Conservation (phyloP, 2,113 vertebrate species). For the Monopterus albus region DNA sequence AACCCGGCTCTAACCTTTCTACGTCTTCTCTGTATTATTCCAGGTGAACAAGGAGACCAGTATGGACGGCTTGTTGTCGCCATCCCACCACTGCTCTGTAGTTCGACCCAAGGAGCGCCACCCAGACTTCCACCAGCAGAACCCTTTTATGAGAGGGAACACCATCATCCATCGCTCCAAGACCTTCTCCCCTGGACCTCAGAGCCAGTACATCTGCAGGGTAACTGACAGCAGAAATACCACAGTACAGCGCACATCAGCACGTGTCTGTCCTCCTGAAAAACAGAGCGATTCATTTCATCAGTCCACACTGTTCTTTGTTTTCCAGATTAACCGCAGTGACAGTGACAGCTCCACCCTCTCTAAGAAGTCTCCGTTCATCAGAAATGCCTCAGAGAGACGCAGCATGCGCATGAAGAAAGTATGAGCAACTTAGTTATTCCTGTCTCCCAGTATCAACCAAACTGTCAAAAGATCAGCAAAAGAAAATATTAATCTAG, state of each 20-base stretch:
- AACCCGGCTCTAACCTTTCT: too few species aligned
- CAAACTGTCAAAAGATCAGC: too few species aligned
- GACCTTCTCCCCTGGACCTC: slow-evolving; percentile 97
- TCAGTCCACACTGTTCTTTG: too few species aligned
- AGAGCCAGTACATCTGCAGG: slow-evolving; percentile 97
- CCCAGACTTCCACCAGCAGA: slow-evolving; percentile 82
- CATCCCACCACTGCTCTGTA: slow-evolving; percentile 80
- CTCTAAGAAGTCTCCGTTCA: slow-evolving; percentile 94
- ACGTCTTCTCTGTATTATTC: not conserved
- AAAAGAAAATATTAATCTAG: too few species aligned
- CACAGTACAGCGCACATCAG: too few species aligned
- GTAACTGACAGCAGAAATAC: slow-evolving; percentile 76
- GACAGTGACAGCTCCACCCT: slow-evolving; percentile 98
- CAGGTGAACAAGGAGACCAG: slow-evolving; percentile 89
- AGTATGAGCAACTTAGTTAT: slow-evolving; percentile 78
- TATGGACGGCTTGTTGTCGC: slow-evolving; percentile 77
- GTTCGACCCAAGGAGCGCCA: slow-evolving; percentile 94
- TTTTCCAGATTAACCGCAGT: slow-evolving; percentile 92
- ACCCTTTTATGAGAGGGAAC: slow-evolving; percentile 91
- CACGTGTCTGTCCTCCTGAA: not conserved
- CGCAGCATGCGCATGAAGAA: slow-evolving; percentile 95
- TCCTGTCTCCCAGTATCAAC: too few species aligned
- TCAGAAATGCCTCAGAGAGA: slow-evolving; percentile 93
- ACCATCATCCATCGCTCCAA: slow-evolving; percentile 98
- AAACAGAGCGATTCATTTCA: not conserved